Evolutionary conservation across 2,113 vertebrate genomes (phyloP).

Genomic region (Cochlearius cochlearius): DNA sequence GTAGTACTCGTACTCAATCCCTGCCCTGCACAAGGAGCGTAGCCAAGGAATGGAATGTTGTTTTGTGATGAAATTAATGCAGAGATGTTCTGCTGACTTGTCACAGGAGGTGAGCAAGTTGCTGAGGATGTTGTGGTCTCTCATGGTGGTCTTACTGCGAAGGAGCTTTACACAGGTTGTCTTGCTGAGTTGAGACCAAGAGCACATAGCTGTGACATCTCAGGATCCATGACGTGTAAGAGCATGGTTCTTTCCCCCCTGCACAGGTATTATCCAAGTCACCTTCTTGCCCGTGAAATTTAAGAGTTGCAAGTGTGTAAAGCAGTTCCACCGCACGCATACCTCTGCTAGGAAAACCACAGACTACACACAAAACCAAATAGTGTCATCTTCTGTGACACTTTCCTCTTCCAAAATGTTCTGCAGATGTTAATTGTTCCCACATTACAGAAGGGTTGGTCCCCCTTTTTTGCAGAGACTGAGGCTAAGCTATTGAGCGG

Average conservation of each 20-base stretch:
- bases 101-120: not conserved
- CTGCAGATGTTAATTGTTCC: not conserved
- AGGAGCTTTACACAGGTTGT: not conserved
- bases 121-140: not conserved
- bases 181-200: not conserved
- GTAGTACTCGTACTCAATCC: not conserved
- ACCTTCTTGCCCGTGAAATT: not conserved
- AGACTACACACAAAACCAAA: not conserved
- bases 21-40: not conserved
- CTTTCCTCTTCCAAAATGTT: not conserved
- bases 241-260: not conserved
- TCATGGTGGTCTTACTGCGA: accelerated
- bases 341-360: not conserved
- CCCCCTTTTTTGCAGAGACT: not conserved
- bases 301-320: not conserved
- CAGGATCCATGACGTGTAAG: not conserved
- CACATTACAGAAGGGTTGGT: no score
- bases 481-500: not conserved
- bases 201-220: no score
- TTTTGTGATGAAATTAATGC: not conserved
- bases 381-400: not conserved
- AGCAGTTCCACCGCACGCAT: accelerated
- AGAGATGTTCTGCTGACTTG: not conserved
- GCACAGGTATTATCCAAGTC: not conserved
- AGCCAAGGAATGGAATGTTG: not conserved